Conservation (phyloP, 2,797 vertebrate species). For the Sebastes paucispinis region DNA sequence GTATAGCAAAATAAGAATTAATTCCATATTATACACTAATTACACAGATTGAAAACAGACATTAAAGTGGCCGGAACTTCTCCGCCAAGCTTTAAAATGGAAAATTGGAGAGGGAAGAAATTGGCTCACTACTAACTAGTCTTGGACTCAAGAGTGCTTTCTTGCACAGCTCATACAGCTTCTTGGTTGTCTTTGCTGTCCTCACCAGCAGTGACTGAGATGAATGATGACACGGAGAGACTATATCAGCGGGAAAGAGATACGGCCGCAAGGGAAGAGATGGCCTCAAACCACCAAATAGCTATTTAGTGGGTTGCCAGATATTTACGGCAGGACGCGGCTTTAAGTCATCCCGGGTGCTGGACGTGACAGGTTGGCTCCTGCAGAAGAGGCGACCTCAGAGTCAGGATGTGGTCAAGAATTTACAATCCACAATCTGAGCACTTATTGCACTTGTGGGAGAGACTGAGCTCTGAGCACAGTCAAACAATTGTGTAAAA, state of each 20-base stretch:
- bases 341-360: slow-evolving; percentile 44
- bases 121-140: background rate
- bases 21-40: background rate
- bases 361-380: slow-evolving; percentile 39
- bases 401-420: slow-evolving; percentile 49
- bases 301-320: slow-evolving; percentile 53
- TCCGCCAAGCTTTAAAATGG: background rate
- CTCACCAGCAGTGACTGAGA: slow-evolving; percentile 15
- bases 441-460: slow-evolving; percentile 24
- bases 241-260: slow-evolving; percentile 24
- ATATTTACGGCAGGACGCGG: slow-evolving; percentile 54
- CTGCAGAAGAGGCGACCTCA: slow-evolving; percentile 36
- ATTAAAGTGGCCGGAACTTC: background rate
- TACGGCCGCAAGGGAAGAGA: slow-evolving; percentile 13
- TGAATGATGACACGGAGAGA: slow-evolving; percentile 24
- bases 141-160: background rate
- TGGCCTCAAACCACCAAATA: slow-evolving; percentile 58
- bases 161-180: background rate
- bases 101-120: background rate
- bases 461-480: background rate
- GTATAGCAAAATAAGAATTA: background rate
- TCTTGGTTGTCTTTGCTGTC: slow-evolving; percentile 7
- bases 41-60: slow-evolving; percentile 2
- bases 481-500: background rate
- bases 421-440: slow-evolving; percentile 34